Percentiles rank a stretch among this genome's conserved stretches.
Conservation (phyloP, 2,888 invertebrate genomes). For the Drosophila lacicola region DNA sequence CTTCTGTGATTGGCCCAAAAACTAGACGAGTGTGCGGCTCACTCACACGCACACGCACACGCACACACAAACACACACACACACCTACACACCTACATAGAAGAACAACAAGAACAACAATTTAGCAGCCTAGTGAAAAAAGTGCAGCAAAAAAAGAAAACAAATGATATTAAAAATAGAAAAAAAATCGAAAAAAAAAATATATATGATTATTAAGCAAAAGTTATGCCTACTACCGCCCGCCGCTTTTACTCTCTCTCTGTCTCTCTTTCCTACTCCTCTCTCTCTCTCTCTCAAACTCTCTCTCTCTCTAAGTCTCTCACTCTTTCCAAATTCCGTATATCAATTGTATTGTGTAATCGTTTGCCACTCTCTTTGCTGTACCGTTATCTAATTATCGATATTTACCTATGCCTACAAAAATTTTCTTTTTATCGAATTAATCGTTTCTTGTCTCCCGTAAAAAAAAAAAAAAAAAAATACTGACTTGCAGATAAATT, state of each 20-base stretch:
- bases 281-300: constrained; percentile 43
- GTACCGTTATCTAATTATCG: constrained; percentile 35
- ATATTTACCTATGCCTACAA: constrained; percentile 12
- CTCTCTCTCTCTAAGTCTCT: constrained; percentile 40
- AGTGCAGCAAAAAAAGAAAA: constrained; percentile 47
- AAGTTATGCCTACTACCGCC: constrained; percentile 79
- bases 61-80: constrained; percentile 8
- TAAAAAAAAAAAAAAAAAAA: constrained; percentile 9
- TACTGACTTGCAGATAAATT: constrained; percentile 95
- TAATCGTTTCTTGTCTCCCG: constrained; percentile 80
- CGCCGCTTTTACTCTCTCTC: constrained; percentile 74
- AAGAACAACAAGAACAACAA: constrained; percentile 43
- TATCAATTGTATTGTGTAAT: constrained; percentile 54
- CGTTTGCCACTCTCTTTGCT: constrained; percentile 59
- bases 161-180: constrained; percentile 4
- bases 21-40: constrained; percentile 10
- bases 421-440: constrained; percentile 4
- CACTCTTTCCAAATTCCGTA: constrained; percentile 28
- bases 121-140: constrained; percentile 64
- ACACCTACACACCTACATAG: constrained; percentile 19
- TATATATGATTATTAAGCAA: constrained; percentile 56
- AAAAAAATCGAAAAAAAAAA: constrained; percentile 15
- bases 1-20: constrained; percentile 24
- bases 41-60: constrained; percentile 4
- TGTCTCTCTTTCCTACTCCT: constrained; percentile 40